These are phyloP conservation scores for Columba livia DNA, from an alignment of 2,113 vertebrate genomes.

Conservation along the genomic window DNA sequence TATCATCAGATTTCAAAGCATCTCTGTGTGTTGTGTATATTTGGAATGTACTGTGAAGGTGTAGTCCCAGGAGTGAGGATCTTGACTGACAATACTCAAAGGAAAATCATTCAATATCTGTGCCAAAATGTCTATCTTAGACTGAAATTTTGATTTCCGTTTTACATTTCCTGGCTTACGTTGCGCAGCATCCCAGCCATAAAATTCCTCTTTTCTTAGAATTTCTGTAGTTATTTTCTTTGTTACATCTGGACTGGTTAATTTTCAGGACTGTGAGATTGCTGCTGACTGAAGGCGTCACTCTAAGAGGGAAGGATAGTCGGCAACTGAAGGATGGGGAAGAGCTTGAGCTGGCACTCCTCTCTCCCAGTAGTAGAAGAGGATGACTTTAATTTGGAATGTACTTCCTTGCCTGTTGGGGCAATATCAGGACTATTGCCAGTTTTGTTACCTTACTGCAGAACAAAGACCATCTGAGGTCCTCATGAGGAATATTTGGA, in stretches of 20 bases:
- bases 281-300: not conserved
- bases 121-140: conserved; percentile 56
- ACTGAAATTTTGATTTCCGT: conserved; percentile 11
- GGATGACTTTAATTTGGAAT: not conserved
- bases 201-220: not conserved
- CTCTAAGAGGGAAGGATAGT: not conserved
- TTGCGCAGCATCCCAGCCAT: not conserved
- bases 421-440: not conserved
- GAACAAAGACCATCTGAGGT: not conserved
- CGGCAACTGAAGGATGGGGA: not conserved
- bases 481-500: not conserved
- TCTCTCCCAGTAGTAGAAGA: not conserved
- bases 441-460: not conserved
- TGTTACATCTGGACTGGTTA: conserved; percentile 43
- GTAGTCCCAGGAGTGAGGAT: conserved; percentile 41
- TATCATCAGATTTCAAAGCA: not conserved
- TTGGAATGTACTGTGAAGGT: conserved; percentile 58
- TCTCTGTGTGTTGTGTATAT: conserved; percentile 25
- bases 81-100: conserved; percentile 58
- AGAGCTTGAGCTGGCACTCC: not conserved
- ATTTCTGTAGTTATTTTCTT: not conserved
- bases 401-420: not conserved
- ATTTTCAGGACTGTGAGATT: not conserved
- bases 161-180: conserved; percentile 33
- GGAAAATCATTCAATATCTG: conserved; percentile 10